Evolutionary conservation across 2,113 vertebrate species (phyloP).

Genomic region (Cricetomys ansorgei): DNA sequence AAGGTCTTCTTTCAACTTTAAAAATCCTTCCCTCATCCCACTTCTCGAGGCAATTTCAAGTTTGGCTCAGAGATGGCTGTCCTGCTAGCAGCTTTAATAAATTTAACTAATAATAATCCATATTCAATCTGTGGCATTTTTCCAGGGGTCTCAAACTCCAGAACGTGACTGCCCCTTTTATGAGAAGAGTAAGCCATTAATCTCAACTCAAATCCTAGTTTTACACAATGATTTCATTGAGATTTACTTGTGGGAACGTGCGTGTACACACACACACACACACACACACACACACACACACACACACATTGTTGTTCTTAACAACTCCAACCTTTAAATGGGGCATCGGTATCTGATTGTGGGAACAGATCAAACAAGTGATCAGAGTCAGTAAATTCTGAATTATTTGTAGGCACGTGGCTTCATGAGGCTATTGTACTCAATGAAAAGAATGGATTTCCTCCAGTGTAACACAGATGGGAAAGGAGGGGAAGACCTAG

Average conservation of each 20-base stretch:
- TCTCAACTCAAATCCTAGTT: not conserved
- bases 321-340: not conserved
- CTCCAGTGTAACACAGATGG: not conserved
- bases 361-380: not conserved
- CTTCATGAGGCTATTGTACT: not conserved
- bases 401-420: not conserved
- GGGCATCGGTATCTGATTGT: not conserved
- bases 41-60: not conserved
- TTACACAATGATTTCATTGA: not conserved
- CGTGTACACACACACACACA: not conserved
- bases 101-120: not conserved
- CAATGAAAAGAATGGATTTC: not conserved
- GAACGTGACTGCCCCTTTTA: not conserved
- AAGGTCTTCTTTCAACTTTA: not conserved
- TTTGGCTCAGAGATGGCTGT: not conserved
- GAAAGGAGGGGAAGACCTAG: not conserved
- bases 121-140: not conserved
- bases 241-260: not conserved
- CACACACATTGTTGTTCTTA: not conserved
- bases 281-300: not conserved
- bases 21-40: not conserved
- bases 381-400: not conserved
- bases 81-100: not conserved
- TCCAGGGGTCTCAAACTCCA: not conserved
- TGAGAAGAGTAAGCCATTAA: not conserved